Evolutionary conservation across 2,113 vertebrate species (phyloP).

Genomic region (Sarotherodon lohbergeri): DNA sequence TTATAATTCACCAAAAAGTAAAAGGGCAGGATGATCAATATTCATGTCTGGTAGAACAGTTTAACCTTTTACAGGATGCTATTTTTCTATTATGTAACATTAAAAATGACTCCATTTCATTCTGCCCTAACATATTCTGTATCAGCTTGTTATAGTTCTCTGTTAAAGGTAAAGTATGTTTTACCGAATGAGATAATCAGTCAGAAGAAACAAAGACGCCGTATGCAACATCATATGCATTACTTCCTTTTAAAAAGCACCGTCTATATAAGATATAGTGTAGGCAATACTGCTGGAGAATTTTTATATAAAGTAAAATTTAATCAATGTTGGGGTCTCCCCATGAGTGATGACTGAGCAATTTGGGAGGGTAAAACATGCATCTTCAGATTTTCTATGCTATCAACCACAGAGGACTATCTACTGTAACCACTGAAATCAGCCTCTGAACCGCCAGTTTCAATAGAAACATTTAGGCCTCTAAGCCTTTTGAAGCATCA

Average conservation of each 20-base stretch:
- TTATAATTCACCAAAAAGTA: background rate
- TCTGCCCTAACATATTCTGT: background rate
- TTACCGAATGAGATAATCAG: background rate
- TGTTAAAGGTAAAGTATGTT: background rate
- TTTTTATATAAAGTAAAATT: background rate
- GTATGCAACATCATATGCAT: background rate
- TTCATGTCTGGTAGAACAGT: background rate
- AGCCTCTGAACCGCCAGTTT: background rate
- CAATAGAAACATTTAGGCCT: background rate
- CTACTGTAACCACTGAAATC: background rate
- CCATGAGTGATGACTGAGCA: background rate
- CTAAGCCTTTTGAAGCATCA: background rate
- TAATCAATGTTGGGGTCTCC: background rate
- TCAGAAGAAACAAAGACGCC: background rate
- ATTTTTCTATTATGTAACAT: background rate
- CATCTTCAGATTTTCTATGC: background rate
- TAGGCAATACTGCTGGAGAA: background rate
- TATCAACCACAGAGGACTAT: background rate
- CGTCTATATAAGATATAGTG: rapidly evolving
- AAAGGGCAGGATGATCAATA: background rate
- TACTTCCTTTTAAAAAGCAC: background rate
- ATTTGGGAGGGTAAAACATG: background rate
- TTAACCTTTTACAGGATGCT: background rate
- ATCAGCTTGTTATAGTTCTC: background rate
- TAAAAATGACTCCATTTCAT: background rate